Percentiles rank a stretch among this genome's conserved stretches.
Conservation (phyloP, 1,140 invertebrate species). For the Semibalanus balanoides region DNA sequence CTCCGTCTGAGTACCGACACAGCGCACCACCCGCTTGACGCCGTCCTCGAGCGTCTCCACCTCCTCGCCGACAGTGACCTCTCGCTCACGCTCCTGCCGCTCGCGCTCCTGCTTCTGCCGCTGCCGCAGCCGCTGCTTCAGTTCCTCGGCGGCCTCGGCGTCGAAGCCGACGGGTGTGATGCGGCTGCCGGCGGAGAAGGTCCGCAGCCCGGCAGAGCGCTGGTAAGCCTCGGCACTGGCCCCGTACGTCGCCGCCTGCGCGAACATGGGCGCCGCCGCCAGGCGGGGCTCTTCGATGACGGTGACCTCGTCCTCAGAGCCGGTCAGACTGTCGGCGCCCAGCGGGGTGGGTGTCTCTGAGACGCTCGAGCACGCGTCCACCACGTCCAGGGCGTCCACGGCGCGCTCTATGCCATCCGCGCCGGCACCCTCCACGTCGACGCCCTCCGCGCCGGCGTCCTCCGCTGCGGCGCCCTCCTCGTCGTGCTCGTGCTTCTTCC, state of each 20-base stretch:
- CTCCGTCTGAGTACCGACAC: slow-evolving; percentile 17
- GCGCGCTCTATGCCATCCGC: not conserved
- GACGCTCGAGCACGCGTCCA: not conserved
- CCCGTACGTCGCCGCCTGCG: not conserved
- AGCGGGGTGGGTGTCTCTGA: not conserved
- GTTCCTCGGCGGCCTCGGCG: not conserved
- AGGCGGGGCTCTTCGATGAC: not conserved
- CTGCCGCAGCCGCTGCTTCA: slow-evolving; percentile 7
- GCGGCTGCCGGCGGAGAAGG: not conserved
- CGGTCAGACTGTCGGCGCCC: not conserved
- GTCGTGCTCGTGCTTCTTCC: slow-evolving; percentile 28
- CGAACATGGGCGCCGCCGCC: not conserved
- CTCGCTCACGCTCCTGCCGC: not conserved
- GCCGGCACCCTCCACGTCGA: not conserved
- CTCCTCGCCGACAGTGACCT: not conserved
- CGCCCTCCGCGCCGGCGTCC: slow-evolving; percentile 1
- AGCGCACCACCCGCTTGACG: not conserved
- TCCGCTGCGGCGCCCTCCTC: slow-evolving; percentile 6
- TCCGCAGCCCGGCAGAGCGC: not conserved
- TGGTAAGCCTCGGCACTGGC: not conserved
- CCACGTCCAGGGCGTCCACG: not conserved
- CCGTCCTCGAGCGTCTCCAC: not conserved
- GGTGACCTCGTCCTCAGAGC: not conserved
- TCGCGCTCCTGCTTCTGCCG: not conserved
- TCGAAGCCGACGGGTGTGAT: not conserved